Conservation (phyloP, 2,797 vertebrate species). For the Enteromius thamalakanensis region DNA sequence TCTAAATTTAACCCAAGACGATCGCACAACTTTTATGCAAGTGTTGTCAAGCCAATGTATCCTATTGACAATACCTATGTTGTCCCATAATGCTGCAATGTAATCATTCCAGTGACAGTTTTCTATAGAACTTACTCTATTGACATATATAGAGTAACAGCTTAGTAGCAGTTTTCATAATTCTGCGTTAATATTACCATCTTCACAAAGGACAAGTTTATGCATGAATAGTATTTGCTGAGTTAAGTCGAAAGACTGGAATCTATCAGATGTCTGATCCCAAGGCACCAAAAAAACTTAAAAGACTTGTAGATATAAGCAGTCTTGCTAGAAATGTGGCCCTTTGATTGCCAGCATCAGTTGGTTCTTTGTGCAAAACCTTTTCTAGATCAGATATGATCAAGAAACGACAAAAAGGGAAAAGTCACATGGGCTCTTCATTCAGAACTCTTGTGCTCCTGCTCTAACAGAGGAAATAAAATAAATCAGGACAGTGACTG, state of each 20-base stretch:
- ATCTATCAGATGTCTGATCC: background rate
- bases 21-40: background rate
- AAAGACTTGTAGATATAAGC: background rate
- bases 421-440: constrained; percentile 4
- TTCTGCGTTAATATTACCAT: background rate
- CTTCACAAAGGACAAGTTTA: background rate
- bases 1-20: background rate
- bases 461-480: background rate
- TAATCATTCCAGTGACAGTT: background rate
- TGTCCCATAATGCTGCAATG: background rate
- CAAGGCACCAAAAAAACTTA: background rate
- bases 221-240: background rate
- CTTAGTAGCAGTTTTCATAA: no score
- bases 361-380: constrained; percentile 13
- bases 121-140: background rate
- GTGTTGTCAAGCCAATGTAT: background rate
- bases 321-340: background rate
- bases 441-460: background rate
- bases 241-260: background rate
- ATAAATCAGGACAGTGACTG: background rate
- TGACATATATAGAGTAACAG: background rate
- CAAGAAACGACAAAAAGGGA: background rate
- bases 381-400: background rate
- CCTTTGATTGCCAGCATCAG: background rate
- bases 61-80: background rate